Base-by-base conservation (phyloP, 2,113 vertebrate genomes). In the Takifugu bimaculatus region DNA sequence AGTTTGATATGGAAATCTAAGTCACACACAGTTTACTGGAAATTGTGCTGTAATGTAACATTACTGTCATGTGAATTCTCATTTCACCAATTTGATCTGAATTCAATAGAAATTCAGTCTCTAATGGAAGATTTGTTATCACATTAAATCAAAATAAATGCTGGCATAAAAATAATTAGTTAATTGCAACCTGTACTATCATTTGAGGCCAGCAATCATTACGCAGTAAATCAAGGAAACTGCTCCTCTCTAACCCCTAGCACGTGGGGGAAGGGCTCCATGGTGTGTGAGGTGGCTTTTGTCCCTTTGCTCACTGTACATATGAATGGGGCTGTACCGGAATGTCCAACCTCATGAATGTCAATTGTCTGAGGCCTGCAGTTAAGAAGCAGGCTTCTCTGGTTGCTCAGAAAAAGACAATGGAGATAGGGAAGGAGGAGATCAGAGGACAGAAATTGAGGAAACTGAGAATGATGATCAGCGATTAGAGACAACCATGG, bases 331-430 rank as follows among this genome's bases (percentile, higher is more conserved):
- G 83, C 83, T 65, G 80, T 77, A 85, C 85, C 53, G 65, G 88
- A 88, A 85, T 86, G 77, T 80, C 78, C 79, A 78, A 80, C 70
- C 89, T 92, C 88, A 88, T 90, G 89, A 90, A 93, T 94, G 88
- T 89, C 89, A 92, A 92, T 91, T 60, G 75, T 85, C 80, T 72
- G 80, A 74, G 56, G 65, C 57, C 67, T 50, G 75, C 29, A 80
- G 89, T 91, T 88, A 91, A 89, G 80, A 79, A 85, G 74, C 63
- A 78, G 84, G 77, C 85, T 90, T 81, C 85, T 88, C 85, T 80
- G 80, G 80, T 83, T 87, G 78, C 86, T 80, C 79, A 69, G 67
- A 81, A 78, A 85, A 85, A 60, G 72, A 80, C 83, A 92, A 78
- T 68, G 75, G 63, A 79, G 72, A 74, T 77, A 77, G 64, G 70